phyloP scores from a whole-genome alignment of 2,888 invertebrate species.

The Nycteola revayana region DNA sequence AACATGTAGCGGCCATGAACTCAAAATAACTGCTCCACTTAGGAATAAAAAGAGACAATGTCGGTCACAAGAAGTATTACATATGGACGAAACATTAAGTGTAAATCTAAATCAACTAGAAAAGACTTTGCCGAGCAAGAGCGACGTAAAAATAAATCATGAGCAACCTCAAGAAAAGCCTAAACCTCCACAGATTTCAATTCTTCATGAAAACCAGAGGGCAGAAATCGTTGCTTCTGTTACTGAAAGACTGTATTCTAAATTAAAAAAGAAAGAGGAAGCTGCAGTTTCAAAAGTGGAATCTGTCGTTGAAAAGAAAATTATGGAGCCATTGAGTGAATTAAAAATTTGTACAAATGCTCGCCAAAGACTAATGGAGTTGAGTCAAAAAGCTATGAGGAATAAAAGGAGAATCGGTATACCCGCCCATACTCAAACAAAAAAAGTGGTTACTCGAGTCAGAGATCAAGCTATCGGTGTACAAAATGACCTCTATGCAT shows the following conservation, averaged over 20 bases:
- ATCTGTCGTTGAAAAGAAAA: slow-evolving; percentile 62
- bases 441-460: slow-evolving; percentile 69
- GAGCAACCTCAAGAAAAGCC: slow-evolving; percentile 33
- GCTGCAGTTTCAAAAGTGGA: slow-evolving; percentile 63
- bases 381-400: slow-evolving; percentile 81
- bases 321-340: slow-evolving; percentile 74
- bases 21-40: slow-evolving; percentile 63
- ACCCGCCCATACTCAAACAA: slow-evolving; percentile 83
- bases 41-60: slow-evolving; percentile 67
- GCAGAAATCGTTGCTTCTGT: slow-evolving; percentile 88
- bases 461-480: slow-evolving; percentile 82
- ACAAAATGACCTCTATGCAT: slow-evolving; percentile 75
- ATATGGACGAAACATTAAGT: slow-evolving; percentile 42
- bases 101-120: slow-evolving; percentile 28
- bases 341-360: slow-evolving; percentile 82
- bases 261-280: slow-evolving; percentile 78
- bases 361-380: slow-evolving; percentile 79
- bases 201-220: slow-evolving; percentile 75
- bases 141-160: slow-evolving; percentile 40
- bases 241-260: slow-evolving; percentile 85
- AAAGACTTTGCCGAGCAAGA: slow-evolving; percentile 42
- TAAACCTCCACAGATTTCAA: slow-evolving; percentile 49
- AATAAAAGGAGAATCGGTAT: slow-evolving; percentile 75
- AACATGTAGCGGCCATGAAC: slow-evolving; percentile 67
- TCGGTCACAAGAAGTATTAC: slow-evolving; percentile 71